Evolutionary conservation across 2,888 invertebrate genomes (phyloP).

Genomic region (Cryptosula pallasiana): DNA sequence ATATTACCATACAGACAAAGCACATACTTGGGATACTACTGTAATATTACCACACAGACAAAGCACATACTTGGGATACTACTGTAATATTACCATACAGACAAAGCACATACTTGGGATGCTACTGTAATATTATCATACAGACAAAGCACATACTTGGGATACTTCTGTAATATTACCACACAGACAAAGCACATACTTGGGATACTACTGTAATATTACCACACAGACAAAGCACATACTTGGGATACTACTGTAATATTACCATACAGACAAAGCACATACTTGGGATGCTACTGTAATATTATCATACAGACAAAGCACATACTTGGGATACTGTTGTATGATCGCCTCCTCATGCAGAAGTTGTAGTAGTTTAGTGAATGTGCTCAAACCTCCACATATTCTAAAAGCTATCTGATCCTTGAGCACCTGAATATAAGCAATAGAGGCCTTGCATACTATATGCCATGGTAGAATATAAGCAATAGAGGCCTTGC

Average conservation of each 20-base stretch:
- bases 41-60: constrained; percentile 39
- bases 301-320: too few relatives aligned
- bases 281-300: constrained; percentile 14
- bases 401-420: constrained; percentile 56
- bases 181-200: constrained; percentile 29
- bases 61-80: constrained; percentile 9
- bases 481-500: too few relatives aligned
- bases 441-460: too few relatives aligned
- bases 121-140: too few relatives aligned
- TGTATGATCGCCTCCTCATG: constrained; percentile 38
- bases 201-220: constrained; percentile 33
- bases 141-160: not conserved
- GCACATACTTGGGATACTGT: constrained; percentile 8
- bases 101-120: constrained; percentile 10
- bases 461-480: too few relatives aligned
- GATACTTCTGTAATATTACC: constrained; percentile 36
- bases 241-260: constrained; percentile 30
- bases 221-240: constrained; percentile 32
- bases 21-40: constrained; percentile 14
- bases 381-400: constrained; percentile 64
- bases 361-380: constrained; percentile 57
- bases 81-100: constrained; percentile 37
- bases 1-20: constrained; percentile 37
- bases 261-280: constrained; percentile 32
- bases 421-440: constrained; percentile 55